Base-by-base conservation (phyloP, 2,888 invertebrate genomes). In the Caenorhabditis macrosperma region DNA sequence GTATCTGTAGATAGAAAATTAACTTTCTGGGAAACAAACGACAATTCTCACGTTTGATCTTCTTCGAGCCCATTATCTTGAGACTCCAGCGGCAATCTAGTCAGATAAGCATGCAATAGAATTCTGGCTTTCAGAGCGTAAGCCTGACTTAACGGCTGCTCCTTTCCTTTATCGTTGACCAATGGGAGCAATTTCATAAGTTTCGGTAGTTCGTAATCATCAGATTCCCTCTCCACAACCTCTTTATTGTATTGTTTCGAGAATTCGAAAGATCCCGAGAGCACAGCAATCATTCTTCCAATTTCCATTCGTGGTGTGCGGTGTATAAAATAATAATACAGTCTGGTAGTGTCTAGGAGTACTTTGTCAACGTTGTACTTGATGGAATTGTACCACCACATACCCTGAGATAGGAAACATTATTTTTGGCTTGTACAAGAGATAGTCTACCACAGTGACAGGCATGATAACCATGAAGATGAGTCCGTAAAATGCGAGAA, bases 341-440 rank as follows among this genome's bases (percentile, higher is more conserved):
- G 94, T 91, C 96, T 95, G 6, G 96, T 95, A n/a, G 99, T 99
- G 90, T 97, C 96, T 77, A 99, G 92, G 15, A 99, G 92, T 1
- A 97, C 96, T 92, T 94, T 91, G 79, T 99, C 98, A 78, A 96
- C 96, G 69, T 96, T 96, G 92, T 95, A 99, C 87, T 95, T 94
- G 86, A 98, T 98, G 77, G 97, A 97, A 76, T 95, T 94, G 91
- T 98, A 97, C 99, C 99, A 99, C 99, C 99, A 99, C 87, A 95
- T 95, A 57, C 98, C 98, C 92, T 93, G 86, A 7, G 88, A 82
- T 24, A 33, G 7, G 15, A 17, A 12, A 22, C 7, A 41, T 3
- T 28, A 10, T 67, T 57, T 48, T 22, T 1, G n/a, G n/a, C n/a
- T n/a, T n/a, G n/a, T n/a, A n/a, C n/a, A n/a, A n/a, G n/a, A 20